Conservation (phyloP, 2,113 vertebrate genomes). For the Lagopus muta region DNA sequence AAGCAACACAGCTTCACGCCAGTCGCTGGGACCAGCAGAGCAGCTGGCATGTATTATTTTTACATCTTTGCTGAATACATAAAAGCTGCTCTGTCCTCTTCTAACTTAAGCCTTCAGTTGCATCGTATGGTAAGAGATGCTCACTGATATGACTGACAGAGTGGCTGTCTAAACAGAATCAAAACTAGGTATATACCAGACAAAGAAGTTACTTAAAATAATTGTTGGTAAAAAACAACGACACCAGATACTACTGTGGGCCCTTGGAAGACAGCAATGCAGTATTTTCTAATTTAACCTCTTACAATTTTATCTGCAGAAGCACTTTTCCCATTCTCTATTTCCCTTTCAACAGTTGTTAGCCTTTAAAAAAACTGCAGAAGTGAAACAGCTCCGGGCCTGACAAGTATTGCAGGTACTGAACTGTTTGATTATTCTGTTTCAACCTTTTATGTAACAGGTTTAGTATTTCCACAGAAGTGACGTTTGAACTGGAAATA, state of each 20-base stretch:
- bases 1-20: fast-evolving
- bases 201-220: conserved; percentile 63
- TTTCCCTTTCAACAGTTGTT: conserved; percentile 38
- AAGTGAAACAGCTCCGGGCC: conserved; percentile 33
- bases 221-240: conserved; percentile 53
- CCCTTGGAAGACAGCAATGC: conserved; percentile 28
- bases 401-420: not conserved
- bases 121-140: not conserved
- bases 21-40: not conserved
- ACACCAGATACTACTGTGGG: conserved; percentile 2
- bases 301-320: conserved; percentile 56
- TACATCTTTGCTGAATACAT: not conserved
- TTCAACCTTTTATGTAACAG: conserved; percentile 17
- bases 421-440: conserved; percentile 29
- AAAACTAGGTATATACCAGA: not conserved
- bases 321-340: not conserved
- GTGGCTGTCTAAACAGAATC: conserved; percentile 27
- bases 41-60: fast-evolving
- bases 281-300: conserved; percentile 66
- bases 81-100: not conserved
- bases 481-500: not conserved
- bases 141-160: conserved; percentile 28
- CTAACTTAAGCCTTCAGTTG: not conserved
- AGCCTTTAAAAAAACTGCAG: conserved; percentile 38
- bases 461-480: not conserved